A percentile compares a stretch with the other conserved stretches of the same genome.
phyloP scores from a whole-genome alignment of 2,113 vertebrate genomes.

The Anarrhichthys ocellatus region DNA sequence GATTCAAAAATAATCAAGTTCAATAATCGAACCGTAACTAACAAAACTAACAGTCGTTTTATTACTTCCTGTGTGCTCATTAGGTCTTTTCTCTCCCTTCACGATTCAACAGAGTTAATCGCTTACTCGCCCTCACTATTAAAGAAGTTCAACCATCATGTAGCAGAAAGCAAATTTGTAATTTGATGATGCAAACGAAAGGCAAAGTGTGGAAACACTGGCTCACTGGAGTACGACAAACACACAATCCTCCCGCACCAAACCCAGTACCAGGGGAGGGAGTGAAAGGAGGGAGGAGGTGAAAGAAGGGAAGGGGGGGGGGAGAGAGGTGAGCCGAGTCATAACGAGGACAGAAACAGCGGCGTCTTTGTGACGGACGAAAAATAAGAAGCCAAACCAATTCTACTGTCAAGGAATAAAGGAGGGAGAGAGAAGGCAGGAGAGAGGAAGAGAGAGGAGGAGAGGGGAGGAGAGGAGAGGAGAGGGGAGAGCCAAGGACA shows the following conservation, averaged over 20 bases:
- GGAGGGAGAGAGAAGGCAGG: not conserved
- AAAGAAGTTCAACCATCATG: not conserved
- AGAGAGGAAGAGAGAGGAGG: not conserved
- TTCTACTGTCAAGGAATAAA: not conserved
- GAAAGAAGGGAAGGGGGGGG: not conserved
- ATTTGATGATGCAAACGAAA: conserved; percentile 17
- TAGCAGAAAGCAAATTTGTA: no score
- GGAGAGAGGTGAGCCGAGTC: conserved; percentile 1
- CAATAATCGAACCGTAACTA: not conserved
- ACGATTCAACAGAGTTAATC: not conserved
- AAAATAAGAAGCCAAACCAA: not conserved
- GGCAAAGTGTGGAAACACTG: conserved; percentile 29
- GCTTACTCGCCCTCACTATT: not conserved
- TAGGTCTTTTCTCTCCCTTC: not conserved
- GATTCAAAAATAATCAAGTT: no score
- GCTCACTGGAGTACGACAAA: conserved; percentile 1
- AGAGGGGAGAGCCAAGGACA: conserved; percentile 9
- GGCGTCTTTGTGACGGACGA: conserved; percentile 29
- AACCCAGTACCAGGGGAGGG: conserved; percentile 1
- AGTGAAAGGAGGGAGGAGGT: not conserved
- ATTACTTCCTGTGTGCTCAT: not conserved
- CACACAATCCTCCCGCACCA: not conserved
- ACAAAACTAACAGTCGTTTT: not conserved
- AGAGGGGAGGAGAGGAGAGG: not conserved
- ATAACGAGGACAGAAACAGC: conserved; percentile 32